Evolutionary conservation across 1,140 invertebrate genomes (phyloP).

Genomic region (Diachasmimorpha longicaudata): DNA sequence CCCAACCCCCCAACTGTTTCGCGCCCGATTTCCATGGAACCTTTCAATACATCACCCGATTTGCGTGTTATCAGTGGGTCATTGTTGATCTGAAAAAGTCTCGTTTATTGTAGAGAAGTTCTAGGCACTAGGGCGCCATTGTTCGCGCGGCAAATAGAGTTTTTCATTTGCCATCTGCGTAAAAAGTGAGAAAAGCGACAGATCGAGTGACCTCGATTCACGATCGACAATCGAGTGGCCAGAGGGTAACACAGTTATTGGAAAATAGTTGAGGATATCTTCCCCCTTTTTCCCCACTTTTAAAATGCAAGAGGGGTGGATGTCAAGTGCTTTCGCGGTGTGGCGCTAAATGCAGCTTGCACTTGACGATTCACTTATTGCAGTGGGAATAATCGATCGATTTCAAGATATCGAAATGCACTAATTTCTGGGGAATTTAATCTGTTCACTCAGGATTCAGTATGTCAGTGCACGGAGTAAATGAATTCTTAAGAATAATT

Average conservation of each 20-base stretch:
- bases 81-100: neutral
- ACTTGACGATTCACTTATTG: neutral
- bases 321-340: conserved; percentile 1
- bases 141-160: neutral
- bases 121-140: neutral
- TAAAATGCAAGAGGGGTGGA: neutral
- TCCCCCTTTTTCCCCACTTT: neutral
- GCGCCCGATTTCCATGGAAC: neutral
- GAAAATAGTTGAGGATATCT: neutral
- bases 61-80: neutral
- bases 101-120: neutral
- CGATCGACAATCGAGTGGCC: conserved; percentile 19
- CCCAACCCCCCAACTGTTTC: too few species aligned
- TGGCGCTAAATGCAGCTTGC: neutral
- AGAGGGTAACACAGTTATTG: neutral
- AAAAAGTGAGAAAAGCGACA: conserved; percentile 3
- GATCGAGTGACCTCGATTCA: conserved; percentile 17
- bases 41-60: neutral
- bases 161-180: neutral
- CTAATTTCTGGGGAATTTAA: neutral
- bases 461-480: too few species aligned
- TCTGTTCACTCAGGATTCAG: too few species aligned
- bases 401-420: neutral
- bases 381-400: neutral
- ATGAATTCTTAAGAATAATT: too few species aligned